A percentile compares a stretch with the other conserved stretches of the same genome.
Evolutionary conservation across 2,888 invertebrate species (phyloP).

Genomic region (Cepaea hortensis): DNA sequence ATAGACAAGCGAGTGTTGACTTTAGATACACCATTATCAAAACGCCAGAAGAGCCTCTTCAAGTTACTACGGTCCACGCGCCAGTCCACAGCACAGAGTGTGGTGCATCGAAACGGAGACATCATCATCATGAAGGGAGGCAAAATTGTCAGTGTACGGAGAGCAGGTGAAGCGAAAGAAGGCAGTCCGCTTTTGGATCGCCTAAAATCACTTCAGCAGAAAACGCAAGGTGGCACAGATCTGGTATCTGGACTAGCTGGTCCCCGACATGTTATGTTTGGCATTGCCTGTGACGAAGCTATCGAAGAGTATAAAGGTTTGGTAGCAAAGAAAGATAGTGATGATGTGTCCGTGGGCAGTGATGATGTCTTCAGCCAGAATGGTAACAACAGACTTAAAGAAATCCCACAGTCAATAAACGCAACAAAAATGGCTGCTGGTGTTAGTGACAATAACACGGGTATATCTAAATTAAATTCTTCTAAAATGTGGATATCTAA

Average conservation of each 20-base stretch:
- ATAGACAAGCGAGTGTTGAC: neutral
- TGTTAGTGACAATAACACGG: neutral
- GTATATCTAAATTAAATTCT: neutral
- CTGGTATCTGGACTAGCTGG: constrained; percentile 21
- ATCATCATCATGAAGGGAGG: constrained; percentile 69
- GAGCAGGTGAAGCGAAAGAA: constrained; percentile 24
- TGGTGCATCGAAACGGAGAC: constrained; percentile 67
- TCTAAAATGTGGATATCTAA: neutral
- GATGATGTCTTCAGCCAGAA: constrained; percentile 1
- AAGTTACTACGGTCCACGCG: constrained; percentile 51
- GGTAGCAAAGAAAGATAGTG: neutral
- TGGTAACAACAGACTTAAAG: neutral
- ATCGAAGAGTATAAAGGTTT: neutral
- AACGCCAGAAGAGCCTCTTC: constrained; percentile 50
- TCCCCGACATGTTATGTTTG: constrained; percentile 39
- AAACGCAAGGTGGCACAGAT: neutral
- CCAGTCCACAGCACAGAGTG: constrained; percentile 55
- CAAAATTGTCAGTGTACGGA: constrained; percentile 65
- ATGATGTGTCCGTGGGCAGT: neutral
- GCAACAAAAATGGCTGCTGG: neutral
- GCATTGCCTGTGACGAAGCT: neutral
- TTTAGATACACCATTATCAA: neutral
- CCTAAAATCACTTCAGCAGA: neutral
- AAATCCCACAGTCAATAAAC: neutral
- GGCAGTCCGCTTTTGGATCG: constrained; percentile 21